A percentile compares a stretch with the other conserved stretches of the same genome.
Evolutionary conservation across 1,140 invertebrate species (phyloP).

Genomic region (Physella acuta): DNA sequence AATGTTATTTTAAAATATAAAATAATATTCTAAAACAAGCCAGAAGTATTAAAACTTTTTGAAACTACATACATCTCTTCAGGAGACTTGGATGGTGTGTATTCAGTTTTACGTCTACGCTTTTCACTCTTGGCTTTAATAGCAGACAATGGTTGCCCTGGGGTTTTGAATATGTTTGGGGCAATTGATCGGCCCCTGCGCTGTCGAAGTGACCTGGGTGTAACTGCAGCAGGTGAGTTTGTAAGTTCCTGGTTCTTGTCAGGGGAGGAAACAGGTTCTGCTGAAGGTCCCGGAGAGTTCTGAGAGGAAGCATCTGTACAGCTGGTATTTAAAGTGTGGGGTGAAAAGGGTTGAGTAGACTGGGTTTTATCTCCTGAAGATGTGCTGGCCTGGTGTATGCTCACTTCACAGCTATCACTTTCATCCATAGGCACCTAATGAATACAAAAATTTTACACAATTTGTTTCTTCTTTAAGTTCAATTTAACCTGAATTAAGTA

Average conservation of each 20-base stretch:
- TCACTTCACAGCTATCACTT: not conserved
- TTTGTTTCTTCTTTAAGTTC: not conserved
- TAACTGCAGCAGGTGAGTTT: not conserved
- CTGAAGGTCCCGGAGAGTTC: too few relatives aligned
- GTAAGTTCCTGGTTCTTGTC: not conserved
- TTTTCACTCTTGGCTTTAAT: not conserved
- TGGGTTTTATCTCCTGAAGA: not conserved
- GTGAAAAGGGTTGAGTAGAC: slow-evolving; percentile 18
- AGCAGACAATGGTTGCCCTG: slow-evolving; percentile 8
- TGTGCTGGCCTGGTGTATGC: too few relatives aligned
- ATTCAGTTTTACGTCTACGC: not conserved
- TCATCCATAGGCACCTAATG: slow-evolving; percentile 13
- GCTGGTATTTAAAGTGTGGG: not conserved
- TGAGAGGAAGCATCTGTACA: too few relatives aligned
- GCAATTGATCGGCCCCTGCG: not conserved
- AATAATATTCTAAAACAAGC: not conserved
- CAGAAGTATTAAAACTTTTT: slow-evolving; percentile 9
- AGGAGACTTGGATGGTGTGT: slow-evolving; percentile 5
- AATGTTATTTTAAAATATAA: not conserved
- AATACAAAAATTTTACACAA: not conserved
- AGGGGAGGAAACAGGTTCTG: not conserved
- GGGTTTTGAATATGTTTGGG: not conserved
- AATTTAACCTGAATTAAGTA: not conserved
- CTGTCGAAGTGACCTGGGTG: not conserved
- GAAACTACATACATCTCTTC: slow-evolving; percentile 18